Evolutionary conservation across 2,888 invertebrate genomes (phyloP), one percentile per base, ranked within the genome.

Genomic region (Aleiodes alternator): DNA sequence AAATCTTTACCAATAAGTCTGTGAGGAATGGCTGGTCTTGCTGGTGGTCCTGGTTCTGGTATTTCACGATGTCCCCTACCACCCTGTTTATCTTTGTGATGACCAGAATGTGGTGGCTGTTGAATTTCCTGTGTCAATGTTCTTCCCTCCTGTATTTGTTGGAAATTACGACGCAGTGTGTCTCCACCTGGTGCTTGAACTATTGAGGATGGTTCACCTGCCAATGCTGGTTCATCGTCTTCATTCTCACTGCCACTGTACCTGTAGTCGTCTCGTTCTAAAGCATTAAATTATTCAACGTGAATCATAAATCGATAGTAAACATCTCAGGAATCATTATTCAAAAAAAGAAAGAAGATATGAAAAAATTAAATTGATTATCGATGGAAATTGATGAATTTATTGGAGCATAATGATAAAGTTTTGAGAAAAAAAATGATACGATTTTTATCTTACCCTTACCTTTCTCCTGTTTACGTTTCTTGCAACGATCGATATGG

Each of bases 221-320:
- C 96, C 82, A 96, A 93, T 55, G 95, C 96, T 69, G 94, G 95
- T 84, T 97, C 97, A 84, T 98, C 97, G 84, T 99, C 99, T 87
- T 99, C 99, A 81, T 98, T 98, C 88, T 99, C 99, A 75, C 98
- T 97, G 48, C 98, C 98, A 51, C 98, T 98, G 90, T 98, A 98
- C 82, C 94, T 91, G 82, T 90, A 91, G 83, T 90, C 90, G 80
- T 91, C 91, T 68, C 91, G 88, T 83, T 91, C 91, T 90, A 80
- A 48, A 79, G 79, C 48, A 11, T 56, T 57, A 64, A 76, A 73
- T 59, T 70, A 71, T 50, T 61, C 7, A 76, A 56, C 66, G 11
- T 9, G 9, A 43, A 11, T 11, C 9, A 11, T 43, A 38, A 61
- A 74, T 38, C 0, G 8, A 38, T 43, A 4, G 34, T 23, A 2